phyloP scores from a whole-genome alignment of 2,113 vertebrate species.

The Brachypteracias leptosomus region DNA sequence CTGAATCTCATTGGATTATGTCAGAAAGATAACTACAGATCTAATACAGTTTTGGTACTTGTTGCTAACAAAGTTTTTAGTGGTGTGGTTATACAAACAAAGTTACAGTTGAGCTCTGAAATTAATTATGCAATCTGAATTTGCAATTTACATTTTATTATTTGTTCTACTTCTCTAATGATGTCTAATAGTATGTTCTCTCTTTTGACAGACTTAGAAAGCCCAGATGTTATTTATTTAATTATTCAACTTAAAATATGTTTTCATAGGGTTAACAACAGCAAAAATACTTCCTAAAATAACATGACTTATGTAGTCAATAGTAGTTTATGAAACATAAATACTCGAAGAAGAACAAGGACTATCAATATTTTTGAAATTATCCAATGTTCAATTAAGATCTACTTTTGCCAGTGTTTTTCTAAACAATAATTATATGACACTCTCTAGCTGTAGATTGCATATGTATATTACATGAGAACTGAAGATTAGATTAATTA shows the following conservation, averaged over 20 bases:
- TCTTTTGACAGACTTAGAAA: background rate
- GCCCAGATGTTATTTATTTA: background rate
- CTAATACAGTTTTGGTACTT: background rate
- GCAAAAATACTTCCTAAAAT: background rate
- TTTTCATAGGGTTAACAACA: background rate
- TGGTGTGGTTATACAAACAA: background rate
- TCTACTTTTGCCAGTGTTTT: background rate
- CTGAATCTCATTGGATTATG: background rate
- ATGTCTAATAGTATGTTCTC: background rate
- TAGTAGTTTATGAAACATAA: background rate
- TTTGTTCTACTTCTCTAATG: background rate
- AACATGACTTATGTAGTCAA: background rate
- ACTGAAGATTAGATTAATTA: background rate
- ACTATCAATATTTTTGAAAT: background rate
- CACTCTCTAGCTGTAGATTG: background rate
- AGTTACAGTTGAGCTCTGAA: background rate
- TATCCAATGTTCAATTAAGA: background rate
- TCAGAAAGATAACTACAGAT: background rate
- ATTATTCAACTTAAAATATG: background rate
- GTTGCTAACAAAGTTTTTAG: background rate
- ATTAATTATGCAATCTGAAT: background rate
- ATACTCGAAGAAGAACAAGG: background rate
- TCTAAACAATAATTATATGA: background rate
- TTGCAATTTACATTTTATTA: background rate
- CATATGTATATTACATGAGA: background rate